These are phyloP conservation scores for Brassicogethes aeneus DNA, from an alignment of 2,888 invertebrate species.

Conservation along the genomic window DNA sequence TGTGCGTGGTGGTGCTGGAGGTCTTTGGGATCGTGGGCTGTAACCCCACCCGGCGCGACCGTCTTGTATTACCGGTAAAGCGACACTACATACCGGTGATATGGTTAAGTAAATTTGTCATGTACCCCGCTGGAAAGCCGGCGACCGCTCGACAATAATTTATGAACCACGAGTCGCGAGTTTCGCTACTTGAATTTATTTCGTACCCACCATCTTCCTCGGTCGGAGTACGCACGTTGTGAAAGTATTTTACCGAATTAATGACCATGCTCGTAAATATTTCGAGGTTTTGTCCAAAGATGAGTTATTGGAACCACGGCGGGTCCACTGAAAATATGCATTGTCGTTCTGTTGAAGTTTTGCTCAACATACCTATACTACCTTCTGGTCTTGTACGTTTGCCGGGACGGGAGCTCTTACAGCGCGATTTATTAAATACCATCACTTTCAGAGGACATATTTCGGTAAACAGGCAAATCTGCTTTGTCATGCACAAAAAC, in stretches of 20 bases:
- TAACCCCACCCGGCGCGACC: conserved; percentile 32
- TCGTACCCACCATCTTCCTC: not conserved
- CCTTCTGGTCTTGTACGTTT: too few species aligned
- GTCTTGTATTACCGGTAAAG: conserved; percentile 33
- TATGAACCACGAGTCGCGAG: conserved; percentile 15
- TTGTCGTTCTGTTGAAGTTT: too few species aligned
- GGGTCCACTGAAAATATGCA: not conserved
- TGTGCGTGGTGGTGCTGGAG: too few species aligned
- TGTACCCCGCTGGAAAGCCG: conserved; percentile 29
- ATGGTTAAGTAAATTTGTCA: conserved; percentile 37
- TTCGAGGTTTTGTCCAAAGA: not conserved
- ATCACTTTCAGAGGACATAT: too few species aligned
- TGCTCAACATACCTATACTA: too few species aligned
- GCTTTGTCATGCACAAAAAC: too few species aligned
- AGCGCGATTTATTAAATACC: too few species aligned
- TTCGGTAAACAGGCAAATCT: too few species aligned
- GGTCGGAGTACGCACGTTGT: not conserved
- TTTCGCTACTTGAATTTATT: not conserved
- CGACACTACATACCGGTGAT: conserved; percentile 31
- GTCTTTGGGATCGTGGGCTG: conserved; percentile 21
- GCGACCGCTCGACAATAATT: too few species aligned
- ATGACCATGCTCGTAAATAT: not conserved
- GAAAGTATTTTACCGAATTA: not conserved
- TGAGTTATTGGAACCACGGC: not conserved
- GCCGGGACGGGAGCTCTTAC: too few species aligned